Base-by-base conservation (phyloP, 1,140 invertebrate genomes). In the Dinoponera quadriceps region DNA sequence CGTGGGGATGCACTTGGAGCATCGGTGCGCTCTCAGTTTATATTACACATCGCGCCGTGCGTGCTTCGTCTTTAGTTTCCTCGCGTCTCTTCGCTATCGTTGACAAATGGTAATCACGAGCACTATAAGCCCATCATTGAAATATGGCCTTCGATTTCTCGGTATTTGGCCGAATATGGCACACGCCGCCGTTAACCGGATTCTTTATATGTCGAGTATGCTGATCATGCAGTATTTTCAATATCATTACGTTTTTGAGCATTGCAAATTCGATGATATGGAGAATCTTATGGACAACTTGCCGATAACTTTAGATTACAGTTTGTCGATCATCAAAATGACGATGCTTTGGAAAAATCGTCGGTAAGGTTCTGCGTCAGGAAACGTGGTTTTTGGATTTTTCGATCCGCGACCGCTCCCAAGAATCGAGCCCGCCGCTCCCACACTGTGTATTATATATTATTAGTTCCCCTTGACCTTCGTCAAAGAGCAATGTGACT, bases 321-420 rank as follows among this genome's bases (percentile, higher is more conserved):
- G n/a, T 29, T 59, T 82, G 29, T 60, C 48, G 7, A 22, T 73
- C 3, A n/a, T 82, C 11, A 82, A 82, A 62, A 2, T 82, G 16
- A 5, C 11, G 18, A 82, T 2, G 25, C 44, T 82, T 49, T 74
- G 69, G 55, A 20, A 55, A 20, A 16, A 74, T 38, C 69, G 48
- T 18, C 57, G 59, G 80, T 82, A 82, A 78, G 62, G 18, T 49
- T 16, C 14, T 1, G 16, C n/a, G 25, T 27, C 14, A 27, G 29
- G 5, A n/a, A 16, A 9, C 16, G 0, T 18, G 25, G 25, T 20
- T 5, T 44, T 7, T 11, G 16, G 1, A 62, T 49, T 74, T 2
- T 13, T 27, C 1, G 20, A 62, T 48, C 22, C 0, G 0, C 29
- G 2, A 27, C 20, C 2, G 5, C 5, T 33, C 9, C 18, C 49